Conservation (phyloP, 2,113 vertebrate genomes). For the Lucifuga dentata region DNA sequence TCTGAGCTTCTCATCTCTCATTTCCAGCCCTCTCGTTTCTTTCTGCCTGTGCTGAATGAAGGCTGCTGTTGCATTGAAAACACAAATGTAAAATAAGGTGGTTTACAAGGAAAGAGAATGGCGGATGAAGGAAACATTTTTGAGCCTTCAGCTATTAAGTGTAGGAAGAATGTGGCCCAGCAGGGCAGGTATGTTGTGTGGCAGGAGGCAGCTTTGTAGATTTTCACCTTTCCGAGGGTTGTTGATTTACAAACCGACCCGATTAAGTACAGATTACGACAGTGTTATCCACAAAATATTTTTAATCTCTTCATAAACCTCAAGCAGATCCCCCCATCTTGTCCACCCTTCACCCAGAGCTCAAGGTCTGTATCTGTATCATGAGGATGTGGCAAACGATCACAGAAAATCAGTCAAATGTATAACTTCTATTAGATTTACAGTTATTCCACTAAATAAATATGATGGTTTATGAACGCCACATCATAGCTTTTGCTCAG, state of each 20-base stretch:
- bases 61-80: neutral
- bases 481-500: neutral
- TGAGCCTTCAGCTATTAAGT: neutral
- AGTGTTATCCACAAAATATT: conserved; percentile 76
- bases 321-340: conserved; percentile 21
- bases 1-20: neutral
- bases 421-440: too few relatives aligned
- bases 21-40: neutral
- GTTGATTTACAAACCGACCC: conserved; percentile 54
- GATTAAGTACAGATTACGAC: conserved; percentile 73
- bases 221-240: conserved; percentile 45
- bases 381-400: conserved; percentile 13
- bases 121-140: neutral
- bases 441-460: too few relatives aligned
- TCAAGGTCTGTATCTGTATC: conserved; percentile 8
- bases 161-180: neutral
- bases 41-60: neutral
- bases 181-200: conserved; percentile 9
- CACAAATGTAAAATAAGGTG: neutral
- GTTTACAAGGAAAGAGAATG: neutral
- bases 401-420: conserved; percentile 14
- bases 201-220: conserved; percentile 1
- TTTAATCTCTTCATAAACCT: conserved; percentile 75
- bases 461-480: neutral
- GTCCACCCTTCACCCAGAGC: neutral